Conservation (phyloP, 1,140 invertebrate species). For the Drepana arcuata region DNA sequence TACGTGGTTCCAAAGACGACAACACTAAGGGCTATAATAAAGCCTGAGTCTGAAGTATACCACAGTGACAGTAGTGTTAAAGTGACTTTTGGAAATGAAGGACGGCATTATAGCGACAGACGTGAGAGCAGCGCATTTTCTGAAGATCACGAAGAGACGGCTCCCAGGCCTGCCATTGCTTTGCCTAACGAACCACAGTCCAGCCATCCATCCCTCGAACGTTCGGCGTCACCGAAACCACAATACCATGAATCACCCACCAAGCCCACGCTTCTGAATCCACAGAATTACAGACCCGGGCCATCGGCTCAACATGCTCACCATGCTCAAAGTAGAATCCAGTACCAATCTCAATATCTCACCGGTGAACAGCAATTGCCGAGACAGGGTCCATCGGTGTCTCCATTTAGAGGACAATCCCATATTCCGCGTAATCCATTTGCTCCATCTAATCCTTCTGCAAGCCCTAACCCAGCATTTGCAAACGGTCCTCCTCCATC, state of each 20-base stretch:
- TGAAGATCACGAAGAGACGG: slow-evolving; percentile 72
- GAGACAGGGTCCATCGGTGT: slow-evolving; percentile 46
- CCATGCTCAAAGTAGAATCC: slow-evolving; percentile 58
- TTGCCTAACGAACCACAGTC: slow-evolving; percentile 61
- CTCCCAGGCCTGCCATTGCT: slow-evolving; percentile 74
- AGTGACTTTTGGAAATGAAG: slow-evolving; percentile 81
- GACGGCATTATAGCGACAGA: slow-evolving; percentile 67
- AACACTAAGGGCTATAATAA: slow-evolving; percentile 85
- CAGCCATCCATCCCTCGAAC: slow-evolving; percentile 33
- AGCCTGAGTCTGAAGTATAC: slow-evolving; percentile 86
- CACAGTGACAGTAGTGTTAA: slow-evolving; percentile 82
- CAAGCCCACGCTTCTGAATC: slow-evolving; percentile 29
- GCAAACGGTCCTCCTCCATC: slow-evolving; percentile 36
- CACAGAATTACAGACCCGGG: slow-evolving; percentile 32
- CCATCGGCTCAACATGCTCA: slow-evolving; percentile 34
- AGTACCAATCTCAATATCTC: slow-evolving; percentile 63
- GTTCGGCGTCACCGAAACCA: slow-evolving; percentile 36
- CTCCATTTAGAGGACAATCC: slow-evolving; percentile 50
- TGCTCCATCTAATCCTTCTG: slow-evolving; percentile 32
- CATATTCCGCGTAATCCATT: slow-evolving; percentile 53
- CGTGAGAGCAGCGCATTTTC: slow-evolving; percentile 65
- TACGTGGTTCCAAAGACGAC: slow-evolving; percentile 76
- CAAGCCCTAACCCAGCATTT: slow-evolving; percentile 33
- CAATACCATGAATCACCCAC: slow-evolving; percentile 43
- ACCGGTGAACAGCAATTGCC: slow-evolving; percentile 58